These are phyloP conservation scores for Peromyscus attwateri DNA, from an alignment of 2,797 vertebrate genomes.

Conservation along the genomic window DNA sequence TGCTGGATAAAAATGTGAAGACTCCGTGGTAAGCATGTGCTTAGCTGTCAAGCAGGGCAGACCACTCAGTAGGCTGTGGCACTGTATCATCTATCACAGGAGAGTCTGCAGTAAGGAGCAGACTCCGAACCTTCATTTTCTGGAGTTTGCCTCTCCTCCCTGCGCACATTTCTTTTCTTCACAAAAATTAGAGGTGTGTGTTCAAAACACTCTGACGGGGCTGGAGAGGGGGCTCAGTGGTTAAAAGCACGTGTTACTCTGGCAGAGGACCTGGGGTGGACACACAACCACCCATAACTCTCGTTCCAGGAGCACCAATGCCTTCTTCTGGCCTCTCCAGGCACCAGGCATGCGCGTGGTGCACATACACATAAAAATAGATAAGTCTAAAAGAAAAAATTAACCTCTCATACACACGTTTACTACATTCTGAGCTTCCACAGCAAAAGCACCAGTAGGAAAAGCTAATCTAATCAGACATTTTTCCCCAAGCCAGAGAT, in stretches of 20 bases:
- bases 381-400: background rate
- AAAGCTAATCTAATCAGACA: constrained; percentile 49
- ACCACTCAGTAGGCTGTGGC: no score
- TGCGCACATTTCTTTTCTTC: background rate
- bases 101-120: background rate
- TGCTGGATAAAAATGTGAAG: background rate
- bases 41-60: background rate
- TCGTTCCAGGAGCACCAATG: background rate
- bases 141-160: background rate
- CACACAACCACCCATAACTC: background rate
- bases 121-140: background rate
- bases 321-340: background rate
- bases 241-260: background rate
- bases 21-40: background rate
- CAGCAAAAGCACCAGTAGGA: constrained; percentile 41
- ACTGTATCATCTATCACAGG: background rate
- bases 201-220: background rate
- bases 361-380: background rate
- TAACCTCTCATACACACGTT: constrained; percentile 31
- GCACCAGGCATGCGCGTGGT: background rate
- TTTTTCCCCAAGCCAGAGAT: constrained; percentile 11
- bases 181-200: constrained; percentile 50
- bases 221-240: background rate
- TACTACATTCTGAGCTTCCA: constrained; percentile 38
- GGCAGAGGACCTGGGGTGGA: background rate